Conservation (phyloP, 2,113 vertebrate species). For the Cynocephalus volans region DNA sequence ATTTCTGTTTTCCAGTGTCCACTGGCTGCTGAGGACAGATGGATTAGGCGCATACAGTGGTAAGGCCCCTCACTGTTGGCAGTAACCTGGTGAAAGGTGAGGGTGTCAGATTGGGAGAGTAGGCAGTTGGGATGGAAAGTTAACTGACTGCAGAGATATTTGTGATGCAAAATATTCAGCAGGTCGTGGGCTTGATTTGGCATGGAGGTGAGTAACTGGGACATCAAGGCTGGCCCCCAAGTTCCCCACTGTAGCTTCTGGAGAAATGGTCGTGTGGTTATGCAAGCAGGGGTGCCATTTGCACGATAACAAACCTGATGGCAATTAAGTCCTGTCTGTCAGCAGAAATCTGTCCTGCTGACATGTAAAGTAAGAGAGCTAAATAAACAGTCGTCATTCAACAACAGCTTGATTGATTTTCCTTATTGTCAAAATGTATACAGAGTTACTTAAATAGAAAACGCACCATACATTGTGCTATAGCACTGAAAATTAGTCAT, state of each 20-base stretch:
- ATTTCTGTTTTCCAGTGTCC: not conserved
- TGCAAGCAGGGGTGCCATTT: not conserved
- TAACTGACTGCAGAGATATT: not conserved
- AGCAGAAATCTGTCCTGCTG: not conserved
- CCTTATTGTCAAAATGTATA: not conserved
- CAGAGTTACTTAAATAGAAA: constrained; percentile 48
- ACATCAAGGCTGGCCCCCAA: not conserved
- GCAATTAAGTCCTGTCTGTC: constrained; percentile 18
- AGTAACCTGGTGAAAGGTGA: not conserved
- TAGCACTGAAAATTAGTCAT: not conserved
- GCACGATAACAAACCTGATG: not conserved
- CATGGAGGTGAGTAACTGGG: not conserved
- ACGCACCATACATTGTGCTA: not conserved
- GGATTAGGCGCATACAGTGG: not conserved
- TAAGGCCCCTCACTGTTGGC: not conserved
- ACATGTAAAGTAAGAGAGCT: not conserved
- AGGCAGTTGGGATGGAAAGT: not conserved
- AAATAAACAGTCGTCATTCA: not conserved
- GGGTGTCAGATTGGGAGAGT: too few species aligned
- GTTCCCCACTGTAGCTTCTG: not conserved
- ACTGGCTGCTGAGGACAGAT: not conserved
- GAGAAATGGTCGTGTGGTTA: not conserved
- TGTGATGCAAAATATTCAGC: not conserved
- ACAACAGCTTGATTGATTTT: not conserved
- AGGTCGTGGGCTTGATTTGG: not conserved